These are phyloP conservation scores for Pterocles orientalis DNA, from an alignment of 2,113 vertebrate species.

Conservation along the genomic window DNA sequence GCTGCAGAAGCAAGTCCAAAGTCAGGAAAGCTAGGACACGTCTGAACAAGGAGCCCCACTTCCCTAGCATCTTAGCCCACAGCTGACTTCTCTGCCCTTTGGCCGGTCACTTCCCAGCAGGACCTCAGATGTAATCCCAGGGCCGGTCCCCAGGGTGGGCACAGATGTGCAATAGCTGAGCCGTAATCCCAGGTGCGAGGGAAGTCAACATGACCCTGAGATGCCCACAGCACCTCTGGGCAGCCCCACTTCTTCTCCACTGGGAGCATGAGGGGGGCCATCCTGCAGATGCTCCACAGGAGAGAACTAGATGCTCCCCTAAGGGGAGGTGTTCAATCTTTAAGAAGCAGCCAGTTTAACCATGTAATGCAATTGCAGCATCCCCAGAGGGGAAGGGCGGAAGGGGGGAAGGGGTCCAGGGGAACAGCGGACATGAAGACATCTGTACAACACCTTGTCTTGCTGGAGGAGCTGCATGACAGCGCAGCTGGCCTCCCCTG, in stretches of 20 bases:
- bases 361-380: not conserved
- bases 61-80: not conserved
- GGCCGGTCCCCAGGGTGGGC: not conserved
- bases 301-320: not conserved
- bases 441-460: not conserved
- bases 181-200: not conserved
- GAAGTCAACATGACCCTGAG: not conserved
- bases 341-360: not conserved
- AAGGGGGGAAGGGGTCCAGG: not conserved
- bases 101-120: not conserved
- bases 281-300: not conserved
- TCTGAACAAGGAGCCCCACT: not conserved
- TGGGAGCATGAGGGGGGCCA: not conserved
- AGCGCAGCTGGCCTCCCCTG: not conserved
- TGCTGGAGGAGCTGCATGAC: not conserved
- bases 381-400: not conserved
- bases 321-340: not conserved
- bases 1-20: not conserved
- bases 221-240: not conserved
- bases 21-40: not conserved
- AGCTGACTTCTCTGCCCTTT: not conserved
- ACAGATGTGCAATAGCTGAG: fast-evolving
- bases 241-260: not conserved
- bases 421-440: not conserved
- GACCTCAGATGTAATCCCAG: not conserved